These are phyloP conservation scores for Tringa solitaria DNA, from an alignment of 2,113 vertebrate genomes.

Conservation along the genomic window DNA sequence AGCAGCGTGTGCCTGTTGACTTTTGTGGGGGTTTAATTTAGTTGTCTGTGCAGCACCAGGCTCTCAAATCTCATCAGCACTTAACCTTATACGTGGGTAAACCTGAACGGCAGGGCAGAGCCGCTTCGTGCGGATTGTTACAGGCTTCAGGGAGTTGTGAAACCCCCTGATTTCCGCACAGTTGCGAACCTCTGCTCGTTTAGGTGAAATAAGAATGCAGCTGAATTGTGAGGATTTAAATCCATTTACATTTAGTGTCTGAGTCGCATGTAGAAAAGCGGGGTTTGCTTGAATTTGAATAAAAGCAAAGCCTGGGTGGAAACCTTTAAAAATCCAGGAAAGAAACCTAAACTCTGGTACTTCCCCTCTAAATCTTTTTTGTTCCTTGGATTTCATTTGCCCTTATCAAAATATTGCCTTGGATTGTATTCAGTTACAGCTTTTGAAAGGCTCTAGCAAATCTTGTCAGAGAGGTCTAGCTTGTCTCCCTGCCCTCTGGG, in stretches of 20 bases:
- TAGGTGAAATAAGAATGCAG: neutral
- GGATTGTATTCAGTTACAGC: neutral
- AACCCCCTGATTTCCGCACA: neutral
- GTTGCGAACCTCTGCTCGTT: neutral
- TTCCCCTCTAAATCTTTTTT: neutral
- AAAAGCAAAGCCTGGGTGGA: neutral
- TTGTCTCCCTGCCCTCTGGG: neutral
- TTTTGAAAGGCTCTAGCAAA: neutral
- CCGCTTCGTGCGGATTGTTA: neutral
- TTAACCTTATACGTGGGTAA: neutral
- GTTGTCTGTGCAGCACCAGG: neutral
- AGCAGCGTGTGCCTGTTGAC: neutral
- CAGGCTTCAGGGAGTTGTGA: neutral
- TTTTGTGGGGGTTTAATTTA: neutral
- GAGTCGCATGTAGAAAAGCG: accelerated
- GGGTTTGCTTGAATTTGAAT: neutral
- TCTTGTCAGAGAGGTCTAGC: neutral
- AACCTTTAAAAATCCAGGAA: neutral
- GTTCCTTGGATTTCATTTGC: neutral
- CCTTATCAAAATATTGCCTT: neutral
- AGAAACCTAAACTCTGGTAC: neutral
- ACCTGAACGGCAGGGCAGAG: neutral
- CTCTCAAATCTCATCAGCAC: neutral
- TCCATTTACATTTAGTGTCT: neutral
- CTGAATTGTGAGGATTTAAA: neutral